A percentile compares a stretch with the other conserved stretches of the same genome.
These are phyloP conservation scores for Pyrgilauda ruficollis DNA, from an alignment of 2,113 vertebrate genomes.

Conservation along the genomic window DNA sequence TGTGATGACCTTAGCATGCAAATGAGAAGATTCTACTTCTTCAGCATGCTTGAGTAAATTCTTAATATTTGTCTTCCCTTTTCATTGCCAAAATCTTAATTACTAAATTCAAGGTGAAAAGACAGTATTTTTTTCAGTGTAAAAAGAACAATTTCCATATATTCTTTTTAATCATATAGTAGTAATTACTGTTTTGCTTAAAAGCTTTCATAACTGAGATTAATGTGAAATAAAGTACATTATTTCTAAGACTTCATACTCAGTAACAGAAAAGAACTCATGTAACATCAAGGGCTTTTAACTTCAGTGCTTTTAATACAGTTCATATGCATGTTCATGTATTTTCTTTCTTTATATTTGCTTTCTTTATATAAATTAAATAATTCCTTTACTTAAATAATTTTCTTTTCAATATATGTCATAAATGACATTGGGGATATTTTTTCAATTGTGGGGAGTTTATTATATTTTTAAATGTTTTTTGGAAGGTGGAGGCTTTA, in stretches of 20 bases:
- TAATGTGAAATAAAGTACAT: background rate
- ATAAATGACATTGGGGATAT: background rate
- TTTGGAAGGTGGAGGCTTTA: background rate
- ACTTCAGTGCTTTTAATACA: background rate
- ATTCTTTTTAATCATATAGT: background rate
- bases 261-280: background rate
- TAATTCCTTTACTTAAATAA: background rate
- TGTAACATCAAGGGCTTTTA: background rate
- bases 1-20: background rate
- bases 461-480: background rate
- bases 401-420: background rate
- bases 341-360: background rate
- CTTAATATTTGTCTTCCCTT: background rate
- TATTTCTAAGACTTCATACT: background rate
- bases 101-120: background rate
- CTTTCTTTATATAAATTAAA: background rate
- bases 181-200: constrained; percentile 1
- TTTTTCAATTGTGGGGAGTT: background rate
- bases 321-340: background rate
- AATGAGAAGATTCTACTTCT: background rate
- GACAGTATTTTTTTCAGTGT: background rate
- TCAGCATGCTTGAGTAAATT: background rate
- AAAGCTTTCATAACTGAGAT: background rate
- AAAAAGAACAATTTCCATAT: background rate
- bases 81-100: background rate